Evolutionary conservation across 1,140 invertebrate genomes (phyloP).

Genomic region (Nebria ingens): DNA sequence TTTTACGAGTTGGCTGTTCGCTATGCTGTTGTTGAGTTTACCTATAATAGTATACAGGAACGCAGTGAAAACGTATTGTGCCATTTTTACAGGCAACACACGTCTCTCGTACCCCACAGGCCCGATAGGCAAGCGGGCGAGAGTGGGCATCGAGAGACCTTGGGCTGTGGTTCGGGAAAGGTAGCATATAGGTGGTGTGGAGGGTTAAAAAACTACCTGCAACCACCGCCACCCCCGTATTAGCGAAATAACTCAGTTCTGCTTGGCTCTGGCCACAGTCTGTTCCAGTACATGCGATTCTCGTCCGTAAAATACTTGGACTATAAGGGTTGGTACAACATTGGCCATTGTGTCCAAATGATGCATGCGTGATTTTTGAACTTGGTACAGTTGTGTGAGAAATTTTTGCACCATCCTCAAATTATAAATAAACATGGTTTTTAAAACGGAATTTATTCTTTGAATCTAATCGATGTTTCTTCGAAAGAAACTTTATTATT

Average conservation of each 20-base stretch:
- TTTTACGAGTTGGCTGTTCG: no score
- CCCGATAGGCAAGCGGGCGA: no score
- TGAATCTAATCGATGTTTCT: no score
- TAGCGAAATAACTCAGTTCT: conserved; percentile 10
- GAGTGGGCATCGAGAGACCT: no score
- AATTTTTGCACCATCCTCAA: not conserved
- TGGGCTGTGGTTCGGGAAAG: no score
- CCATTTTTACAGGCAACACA: not conserved
- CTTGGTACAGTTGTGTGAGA: not conserved
- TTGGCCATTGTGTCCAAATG: not conserved
- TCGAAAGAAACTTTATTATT: no score
- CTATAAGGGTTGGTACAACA: not conserved
- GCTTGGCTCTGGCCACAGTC: not conserved
- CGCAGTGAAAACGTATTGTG: not conserved
- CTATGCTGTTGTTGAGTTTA: no score
- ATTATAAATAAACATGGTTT: no score
- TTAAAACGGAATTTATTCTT: no score
- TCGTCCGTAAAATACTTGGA: not conserved
- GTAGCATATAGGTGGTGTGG: not conserved
- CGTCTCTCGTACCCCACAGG: no score
- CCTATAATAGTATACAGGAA: not conserved
- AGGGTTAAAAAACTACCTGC: conserved; percentile 1
- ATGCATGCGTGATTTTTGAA: conserved; percentile 9
- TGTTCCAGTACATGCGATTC: not conserved
- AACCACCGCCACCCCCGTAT: not conserved